Evolutionary conservation across 2,797 vertebrate species (phyloP).

Genomic region (Xerus rutilus): DNA sequence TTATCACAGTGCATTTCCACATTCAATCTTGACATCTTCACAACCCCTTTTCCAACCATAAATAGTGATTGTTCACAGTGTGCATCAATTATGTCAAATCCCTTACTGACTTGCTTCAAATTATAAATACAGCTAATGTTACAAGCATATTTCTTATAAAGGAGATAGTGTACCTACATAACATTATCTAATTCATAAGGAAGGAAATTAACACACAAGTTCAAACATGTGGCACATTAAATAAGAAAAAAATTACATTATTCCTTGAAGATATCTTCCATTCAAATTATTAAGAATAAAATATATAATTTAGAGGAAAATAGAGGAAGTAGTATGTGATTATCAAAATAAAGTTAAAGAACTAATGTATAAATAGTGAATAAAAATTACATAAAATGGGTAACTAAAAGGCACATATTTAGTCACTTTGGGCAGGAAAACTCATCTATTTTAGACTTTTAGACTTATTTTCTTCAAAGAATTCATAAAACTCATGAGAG

Average conservation of each 20-base stretch:
- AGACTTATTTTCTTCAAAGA: neutral
- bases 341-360: neutral
- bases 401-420: neutral
- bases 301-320: neutral
- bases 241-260: neutral
- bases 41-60: neutral
- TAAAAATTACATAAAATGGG: neutral
- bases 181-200: neutral
- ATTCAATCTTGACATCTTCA: neutral
- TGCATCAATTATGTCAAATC: neutral
- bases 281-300: neutral
- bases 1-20: neutral
- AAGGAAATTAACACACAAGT: neutral
- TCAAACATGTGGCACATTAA: neutral
- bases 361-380: too few relatives aligned
- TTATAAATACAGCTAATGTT: neutral
- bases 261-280: too few relatives aligned
- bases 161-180: neutral
- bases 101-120: neutral
- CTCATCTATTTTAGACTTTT: neutral
- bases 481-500: neutral
- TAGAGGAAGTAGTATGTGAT: neutral
- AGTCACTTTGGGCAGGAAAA: neutral
- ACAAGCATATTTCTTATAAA: neutral
- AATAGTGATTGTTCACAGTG: neutral